Conservation (phyloP, 1,140 invertebrate genomes). For the Rhysida immarginata region DNA sequence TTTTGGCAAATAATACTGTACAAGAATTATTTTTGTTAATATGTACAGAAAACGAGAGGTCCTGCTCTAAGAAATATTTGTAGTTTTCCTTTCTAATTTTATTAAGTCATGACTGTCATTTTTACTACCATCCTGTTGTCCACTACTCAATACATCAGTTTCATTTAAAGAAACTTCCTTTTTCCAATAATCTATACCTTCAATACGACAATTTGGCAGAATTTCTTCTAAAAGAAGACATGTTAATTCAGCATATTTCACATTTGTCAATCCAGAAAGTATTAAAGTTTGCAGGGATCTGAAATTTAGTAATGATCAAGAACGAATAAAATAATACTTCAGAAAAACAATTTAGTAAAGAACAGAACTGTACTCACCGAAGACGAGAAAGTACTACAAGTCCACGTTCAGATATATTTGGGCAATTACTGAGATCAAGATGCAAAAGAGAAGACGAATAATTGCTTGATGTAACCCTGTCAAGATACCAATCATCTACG, state of each 20-base stretch:
- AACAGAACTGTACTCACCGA: too few species aligned
- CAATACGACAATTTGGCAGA: neutral
- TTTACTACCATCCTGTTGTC: too few species aligned
- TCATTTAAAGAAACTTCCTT: too few species aligned
- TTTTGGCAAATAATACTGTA: too few species aligned
- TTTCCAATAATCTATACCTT: neutral
- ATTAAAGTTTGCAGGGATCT: neutral
- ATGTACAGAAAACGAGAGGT: too few species aligned
- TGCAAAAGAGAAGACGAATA: neutral
- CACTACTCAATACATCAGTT: too few species aligned
- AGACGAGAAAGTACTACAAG: neutral
- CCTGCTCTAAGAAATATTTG: too few species aligned
- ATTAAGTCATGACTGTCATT: too few species aligned
- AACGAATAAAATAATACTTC: neutral
- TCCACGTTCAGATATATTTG: neutral
- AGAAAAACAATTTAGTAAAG: neutral
- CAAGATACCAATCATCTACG: neutral
- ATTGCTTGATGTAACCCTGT: neutral
- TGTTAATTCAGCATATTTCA: neutral
- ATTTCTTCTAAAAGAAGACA: neutral
- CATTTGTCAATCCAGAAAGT: neutral
- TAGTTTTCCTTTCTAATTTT: too few species aligned
- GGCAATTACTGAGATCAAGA: neutral
- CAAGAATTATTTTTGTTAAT: too few species aligned
- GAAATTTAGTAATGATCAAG: neutral